Percentiles rank a stretch among this genome's conserved stretches.
Evolutionary conservation across 2,888 invertebrate species (phyloP).

Genomic region (Scaeva pyrastri): DNA sequence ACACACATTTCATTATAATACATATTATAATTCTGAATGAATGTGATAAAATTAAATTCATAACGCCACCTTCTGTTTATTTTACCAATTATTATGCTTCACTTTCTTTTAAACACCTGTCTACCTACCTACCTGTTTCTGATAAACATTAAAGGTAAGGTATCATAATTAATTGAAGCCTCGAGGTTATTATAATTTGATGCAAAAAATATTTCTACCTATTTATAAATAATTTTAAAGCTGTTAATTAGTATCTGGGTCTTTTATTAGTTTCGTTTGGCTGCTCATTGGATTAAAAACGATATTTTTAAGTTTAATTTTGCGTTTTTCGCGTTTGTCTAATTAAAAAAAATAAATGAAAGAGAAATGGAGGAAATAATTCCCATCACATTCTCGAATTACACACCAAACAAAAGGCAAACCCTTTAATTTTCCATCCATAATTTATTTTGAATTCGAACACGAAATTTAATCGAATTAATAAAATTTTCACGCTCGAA

Average conservation of each 20-base stretch:
- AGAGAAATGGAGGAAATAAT: background rate
- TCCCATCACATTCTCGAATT: slow-evolving; percentile 32
- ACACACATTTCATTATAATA: no score
- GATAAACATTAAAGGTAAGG: no score
- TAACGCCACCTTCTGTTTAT: background rate
- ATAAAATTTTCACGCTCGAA: slow-evolving; percentile 49
- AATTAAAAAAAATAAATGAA: slow-evolving; percentile 39
- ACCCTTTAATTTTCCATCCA: background rate
- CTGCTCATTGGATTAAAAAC: slow-evolving; percentile 6
- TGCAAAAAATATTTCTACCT: background rate
- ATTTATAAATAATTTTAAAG: background rate
- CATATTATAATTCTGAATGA: background rate
- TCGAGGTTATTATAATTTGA: slow-evolving; percentile 29
- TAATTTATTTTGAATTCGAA: slow-evolving; percentile 24
- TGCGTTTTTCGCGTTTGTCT: slow-evolving; percentile 12
- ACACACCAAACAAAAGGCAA: background rate
- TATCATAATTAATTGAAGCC: background rate
- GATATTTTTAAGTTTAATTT: slow-evolving; percentile 26
- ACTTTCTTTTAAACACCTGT: background rate
- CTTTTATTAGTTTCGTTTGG: background rate
- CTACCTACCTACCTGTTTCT: no score
- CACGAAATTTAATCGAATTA: slow-evolving; percentile 38
- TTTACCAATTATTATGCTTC: background rate
- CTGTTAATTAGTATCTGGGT: slow-evolving; percentile 15
- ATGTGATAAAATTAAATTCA: background rate